A percentile compares a stretch with the other conserved stretches of the same genome.
Conservation (phyloP, 2,797 vertebrate genomes). For the Rhinoraja longicauda region DNA sequence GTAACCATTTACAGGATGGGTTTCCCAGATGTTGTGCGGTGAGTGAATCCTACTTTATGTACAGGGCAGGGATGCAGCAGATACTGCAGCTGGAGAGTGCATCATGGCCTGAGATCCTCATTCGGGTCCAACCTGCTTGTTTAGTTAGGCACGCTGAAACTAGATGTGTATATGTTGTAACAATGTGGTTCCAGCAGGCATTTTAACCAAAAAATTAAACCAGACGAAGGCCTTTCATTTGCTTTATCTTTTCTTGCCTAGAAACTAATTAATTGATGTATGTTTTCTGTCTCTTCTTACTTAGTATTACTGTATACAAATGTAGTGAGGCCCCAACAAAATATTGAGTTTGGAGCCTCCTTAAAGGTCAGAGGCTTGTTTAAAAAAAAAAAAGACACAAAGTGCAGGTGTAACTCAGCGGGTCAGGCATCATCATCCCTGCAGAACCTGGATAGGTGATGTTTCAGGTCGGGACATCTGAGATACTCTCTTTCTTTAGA, state of each 20-base stretch:
- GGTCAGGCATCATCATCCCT: too few species aligned
- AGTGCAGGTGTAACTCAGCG: too few species aligned
- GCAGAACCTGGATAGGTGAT: too few species aligned
- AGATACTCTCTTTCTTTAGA: too few species aligned
- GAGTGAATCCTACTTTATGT: constrained; percentile 38
- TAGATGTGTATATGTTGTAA: background rate
- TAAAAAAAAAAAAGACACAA: too few species aligned
- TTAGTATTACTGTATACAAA: background rate
- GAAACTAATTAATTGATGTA: background rate
- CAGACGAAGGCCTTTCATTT: background rate
- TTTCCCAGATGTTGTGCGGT: constrained; percentile 67
- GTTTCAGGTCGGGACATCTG: too few species aligned
- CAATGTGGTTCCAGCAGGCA: background rate
- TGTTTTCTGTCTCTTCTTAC: background rate
- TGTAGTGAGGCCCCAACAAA: background rate
- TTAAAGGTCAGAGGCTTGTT: background rate
- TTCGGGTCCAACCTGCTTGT: background rate
- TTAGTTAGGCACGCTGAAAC: background rate
- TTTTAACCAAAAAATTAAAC: background rate
- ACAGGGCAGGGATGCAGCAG: background rate
- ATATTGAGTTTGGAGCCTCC: background rate
- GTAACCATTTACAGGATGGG: constrained; percentile 82
- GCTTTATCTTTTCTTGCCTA: background rate
- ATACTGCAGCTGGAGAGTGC: background rate
- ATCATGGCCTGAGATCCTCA: background rate